Conservation (phyloP, 2,888 invertebrate species). For the Auanema sp. region DNA sequence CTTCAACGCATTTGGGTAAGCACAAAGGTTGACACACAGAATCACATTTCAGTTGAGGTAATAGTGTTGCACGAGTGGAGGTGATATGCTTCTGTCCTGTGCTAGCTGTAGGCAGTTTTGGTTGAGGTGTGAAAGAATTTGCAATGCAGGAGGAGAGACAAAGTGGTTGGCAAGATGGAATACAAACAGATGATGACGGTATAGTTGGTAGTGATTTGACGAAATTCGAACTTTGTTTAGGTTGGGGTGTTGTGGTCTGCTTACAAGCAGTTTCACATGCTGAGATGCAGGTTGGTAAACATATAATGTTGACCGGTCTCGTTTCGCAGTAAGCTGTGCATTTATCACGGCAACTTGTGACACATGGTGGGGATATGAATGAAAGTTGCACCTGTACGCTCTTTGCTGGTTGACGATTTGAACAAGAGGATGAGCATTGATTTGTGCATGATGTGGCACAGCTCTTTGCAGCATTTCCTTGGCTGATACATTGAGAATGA, state of each 20-base stretch:
- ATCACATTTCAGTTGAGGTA: not conserved
- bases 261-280: constrained; percentile 35
- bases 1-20: not conserved
- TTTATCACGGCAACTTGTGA: constrained; percentile 26
- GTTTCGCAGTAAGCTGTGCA: constrained; percentile 13
- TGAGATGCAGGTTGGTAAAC: constrained; percentile 33
- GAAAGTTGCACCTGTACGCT: not conserved
- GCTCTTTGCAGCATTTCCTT: constrained; percentile 33
- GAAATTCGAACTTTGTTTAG: too few relatives aligned
- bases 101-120: too few relatives aligned
- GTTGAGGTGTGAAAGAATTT: constrained; percentile 6
- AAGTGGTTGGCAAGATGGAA: constrained; percentile 9
- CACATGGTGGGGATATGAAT: constrained; percentile 16
- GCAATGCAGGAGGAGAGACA: constrained; percentile 1
- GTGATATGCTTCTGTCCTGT: not conserved
- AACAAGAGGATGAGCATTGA: constrained; percentile 30
- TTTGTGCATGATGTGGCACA: constrained; percentile 33
- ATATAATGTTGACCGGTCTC: constrained; percentile 14
- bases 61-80: constrained; percentile 3
- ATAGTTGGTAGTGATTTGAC: too few relatives aligned
- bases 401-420: constrained; percentile 18
- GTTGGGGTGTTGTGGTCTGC: not conserved
- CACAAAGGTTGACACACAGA: not conserved
- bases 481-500: constrained; percentile 40
- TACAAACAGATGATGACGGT: not conserved